A percentile compares a stretch with the other conserved stretches of the same genome.
Evolutionary conservation across 1,140 invertebrate species (phyloP).

Genomic region (Drosophila bocki): DNA sequence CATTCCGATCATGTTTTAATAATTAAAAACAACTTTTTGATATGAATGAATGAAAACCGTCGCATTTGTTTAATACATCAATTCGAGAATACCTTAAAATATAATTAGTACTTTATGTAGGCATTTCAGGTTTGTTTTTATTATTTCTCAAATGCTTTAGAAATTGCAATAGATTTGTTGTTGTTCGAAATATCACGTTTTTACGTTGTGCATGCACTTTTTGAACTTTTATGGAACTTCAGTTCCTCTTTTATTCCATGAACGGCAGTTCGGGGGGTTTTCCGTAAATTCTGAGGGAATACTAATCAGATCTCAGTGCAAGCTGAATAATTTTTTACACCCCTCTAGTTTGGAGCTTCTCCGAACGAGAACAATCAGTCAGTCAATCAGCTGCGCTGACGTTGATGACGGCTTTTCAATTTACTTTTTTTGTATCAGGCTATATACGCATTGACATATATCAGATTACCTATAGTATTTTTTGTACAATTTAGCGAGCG

Average conservation of each 20-base stretch:
- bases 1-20: constrained; percentile 23
- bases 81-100: not conserved
- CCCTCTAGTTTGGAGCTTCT: not conserved
- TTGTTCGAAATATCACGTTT: constrained; percentile 13
- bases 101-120: not conserved
- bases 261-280: constrained; percentile 19
- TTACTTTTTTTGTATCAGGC: constrained; percentile 21
- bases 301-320: constrained; percentile 38
- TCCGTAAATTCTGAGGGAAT: constrained; percentile 37
- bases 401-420: constrained; percentile 38
- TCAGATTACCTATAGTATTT: constrained; percentile 36
- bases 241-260: constrained; percentile 11
- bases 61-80: constrained; percentile 3
- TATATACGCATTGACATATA: constrained; percentile 29
- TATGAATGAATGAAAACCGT: constrained; percentile 20
- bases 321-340: constrained; percentile 1
- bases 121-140: not conserved
- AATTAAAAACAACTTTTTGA: constrained; percentile 24
- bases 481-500: constrained; percentile 31
- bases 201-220: not conserved
- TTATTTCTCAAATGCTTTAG: not conserved
- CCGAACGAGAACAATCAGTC: constrained; percentile 33
- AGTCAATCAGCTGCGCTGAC: constrained; percentile 32
- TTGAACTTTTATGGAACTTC: constrained; percentile 2
- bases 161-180: not conserved